phyloP scores from a whole-genome alignment of 2,113 vertebrate genomes.

The Pavo muticus region DNA sequence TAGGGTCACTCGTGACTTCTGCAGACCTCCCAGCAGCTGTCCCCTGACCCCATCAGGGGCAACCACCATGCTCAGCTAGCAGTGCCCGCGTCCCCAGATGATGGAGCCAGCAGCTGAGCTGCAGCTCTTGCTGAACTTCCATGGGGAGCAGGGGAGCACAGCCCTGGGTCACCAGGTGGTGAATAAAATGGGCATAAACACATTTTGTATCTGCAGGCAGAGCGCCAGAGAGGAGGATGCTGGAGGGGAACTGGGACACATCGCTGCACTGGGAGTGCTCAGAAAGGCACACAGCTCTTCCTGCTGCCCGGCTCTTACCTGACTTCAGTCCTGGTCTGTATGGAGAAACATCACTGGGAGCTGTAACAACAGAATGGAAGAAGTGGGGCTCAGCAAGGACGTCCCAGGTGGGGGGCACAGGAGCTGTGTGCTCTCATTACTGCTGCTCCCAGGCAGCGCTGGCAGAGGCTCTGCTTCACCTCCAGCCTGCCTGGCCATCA shows the following conservation, averaged over 20 bases:
- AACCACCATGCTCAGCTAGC: neutral
- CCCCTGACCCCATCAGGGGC: neutral
- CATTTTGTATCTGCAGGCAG: neutral
- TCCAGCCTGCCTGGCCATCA: neutral
- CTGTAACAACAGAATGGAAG: constrained; percentile 67
- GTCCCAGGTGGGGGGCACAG: accelerated
- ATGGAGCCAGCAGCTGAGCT: accelerated
- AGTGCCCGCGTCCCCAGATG: neutral
- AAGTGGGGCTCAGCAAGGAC: neutral
- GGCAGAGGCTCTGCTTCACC: neutral
- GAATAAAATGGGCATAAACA: neutral
- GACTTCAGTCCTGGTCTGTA: constrained; percentile 75
- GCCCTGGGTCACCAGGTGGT: neutral
- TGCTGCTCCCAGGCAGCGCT: neutral
- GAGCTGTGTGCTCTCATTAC: accelerated
- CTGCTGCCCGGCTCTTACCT: constrained; percentile 71
- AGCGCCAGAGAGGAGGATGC: neutral
- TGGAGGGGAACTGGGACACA: neutral
- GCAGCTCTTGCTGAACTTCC: neutral
- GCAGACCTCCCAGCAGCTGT: neutral
- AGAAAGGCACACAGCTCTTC: neutral
- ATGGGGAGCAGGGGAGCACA: neutral
- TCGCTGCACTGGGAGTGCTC: neutral
- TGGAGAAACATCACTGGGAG: constrained; percentile 76
- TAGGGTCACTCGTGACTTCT: neutral